A percentile compares a stretch with the other conserved stretches of the same genome.
Evolutionary conservation across 1,140 invertebrate genomes (phyloP).

Genomic region (Dufourea novaeangliae): DNA sequence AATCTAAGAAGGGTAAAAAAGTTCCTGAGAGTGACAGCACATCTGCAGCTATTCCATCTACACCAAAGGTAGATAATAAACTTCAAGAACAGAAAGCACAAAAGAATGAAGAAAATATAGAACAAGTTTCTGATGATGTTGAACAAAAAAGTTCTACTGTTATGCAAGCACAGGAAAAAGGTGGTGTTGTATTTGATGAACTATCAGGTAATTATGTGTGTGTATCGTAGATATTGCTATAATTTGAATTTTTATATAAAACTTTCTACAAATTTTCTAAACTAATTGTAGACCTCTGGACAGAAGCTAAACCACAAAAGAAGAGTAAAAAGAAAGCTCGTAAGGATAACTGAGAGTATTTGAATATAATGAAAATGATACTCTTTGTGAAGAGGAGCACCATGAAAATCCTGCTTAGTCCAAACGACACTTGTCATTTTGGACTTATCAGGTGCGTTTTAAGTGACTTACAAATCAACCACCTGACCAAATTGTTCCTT

Average conservation of each 20-base stretch:
- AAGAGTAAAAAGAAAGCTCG: conserved; percentile 87
- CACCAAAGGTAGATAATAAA: conserved; percentile 65
- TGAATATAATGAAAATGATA: conserved; percentile 40
- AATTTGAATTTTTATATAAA: neutral
- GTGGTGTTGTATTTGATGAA: conserved; percentile 84
- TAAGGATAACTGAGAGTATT: conserved; percentile 84
- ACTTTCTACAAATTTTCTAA: conserved; percentile 42
- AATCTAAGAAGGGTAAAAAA: conserved; percentile 80
- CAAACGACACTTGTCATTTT: conserved; percentile 55
- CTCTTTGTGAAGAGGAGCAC: conserved; percentile 57
- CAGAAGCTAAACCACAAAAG: conserved; percentile 85
- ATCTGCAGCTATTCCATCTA: conserved; percentile 20
- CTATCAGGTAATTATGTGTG: conserved; percentile 83
- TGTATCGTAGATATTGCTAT: neutral
- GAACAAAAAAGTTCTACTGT: conserved; percentile 72
- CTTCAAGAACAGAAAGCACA: conserved; percentile 53
- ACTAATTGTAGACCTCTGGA: conserved; percentile 83
- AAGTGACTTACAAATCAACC: conserved; percentile 58
- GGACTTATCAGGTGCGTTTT: conserved; percentile 63
- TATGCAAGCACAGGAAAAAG: conserved; percentile 72
- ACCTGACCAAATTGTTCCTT: conserved; percentile 67
- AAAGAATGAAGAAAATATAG: conserved; percentile 46
- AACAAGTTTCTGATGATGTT: conserved; percentile 78
- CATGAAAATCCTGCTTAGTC: conserved; percentile 57
- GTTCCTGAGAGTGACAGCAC: conserved; percentile 73